A percentile compares a stretch with the other conserved stretches of the same genome.
Conservation (phyloP, 2,113 vertebrate species). For the Ameiurus melas region DNA sequence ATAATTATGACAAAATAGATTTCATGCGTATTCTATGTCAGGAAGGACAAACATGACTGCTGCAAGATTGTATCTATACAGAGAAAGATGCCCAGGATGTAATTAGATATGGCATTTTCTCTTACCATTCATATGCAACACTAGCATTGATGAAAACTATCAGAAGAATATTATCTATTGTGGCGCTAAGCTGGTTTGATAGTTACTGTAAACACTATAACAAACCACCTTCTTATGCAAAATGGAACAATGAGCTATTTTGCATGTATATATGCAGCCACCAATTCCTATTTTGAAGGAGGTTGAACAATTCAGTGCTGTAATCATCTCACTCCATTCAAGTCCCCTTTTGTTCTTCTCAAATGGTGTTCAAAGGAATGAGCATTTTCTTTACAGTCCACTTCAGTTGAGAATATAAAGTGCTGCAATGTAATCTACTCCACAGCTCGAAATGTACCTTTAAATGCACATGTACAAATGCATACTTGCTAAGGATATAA, state of each 20-base stretch:
- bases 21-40: constrained; percentile 62
- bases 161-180: constrained; percentile 69
- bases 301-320: constrained; percentile 44
- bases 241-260: constrained; percentile 63
- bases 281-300: constrained; percentile 48
- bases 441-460: background rate
- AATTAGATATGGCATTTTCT: constrained; percentile 75
- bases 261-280: constrained; percentile 58
- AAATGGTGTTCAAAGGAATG: constrained; percentile 35
- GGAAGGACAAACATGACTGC: constrained; percentile 68
- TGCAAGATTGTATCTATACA: constrained; percentile 78
- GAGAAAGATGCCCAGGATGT: constrained; percentile 72
- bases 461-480: constrained; percentile 11
- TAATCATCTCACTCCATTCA: constrained; percentile 49
- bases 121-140: constrained; percentile 60
- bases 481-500: background rate
- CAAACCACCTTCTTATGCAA: constrained; percentile 64
- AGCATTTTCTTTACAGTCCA: constrained; percentile 44
- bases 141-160: constrained; percentile 66
- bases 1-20: constrained; percentile 68
- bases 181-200: constrained; percentile 67
- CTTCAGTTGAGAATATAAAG: constrained; percentile 33
- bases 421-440: constrained; percentile 39
- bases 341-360: constrained; percentile 40
- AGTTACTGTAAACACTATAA: constrained; percentile 65